Evolutionary conservation across 1,140 invertebrate species (phyloP), one percentile per base, ranked within the genome.

Genomic region (Agraylea sexmaculata): DNA sequence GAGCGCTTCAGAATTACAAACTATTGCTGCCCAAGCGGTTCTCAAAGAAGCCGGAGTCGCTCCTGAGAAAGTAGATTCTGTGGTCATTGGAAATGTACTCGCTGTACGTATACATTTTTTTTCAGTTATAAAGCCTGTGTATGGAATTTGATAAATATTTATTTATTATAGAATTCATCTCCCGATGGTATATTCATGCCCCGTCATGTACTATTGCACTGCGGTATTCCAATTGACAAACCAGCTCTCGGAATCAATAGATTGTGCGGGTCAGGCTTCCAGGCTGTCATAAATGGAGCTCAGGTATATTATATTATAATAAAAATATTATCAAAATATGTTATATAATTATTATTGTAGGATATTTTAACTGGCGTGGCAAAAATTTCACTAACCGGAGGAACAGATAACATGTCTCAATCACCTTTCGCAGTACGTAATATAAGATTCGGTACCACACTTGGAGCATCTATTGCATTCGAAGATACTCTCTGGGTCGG

Each of bases 351-450:
- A 27, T 45, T 27, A 31, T 41, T 57, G 29, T 49, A 92, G 84
- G 91, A 92, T 57, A 97, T 99, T 47, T 48, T 80, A 35, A 67
- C 80, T 15, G 89, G 92, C 19, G 82, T 86, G 52, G 80, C 89
- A 3, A 76, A 86, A 48, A 78, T 99, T 43, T 87, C 88, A 3
- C 57, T 99, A 6, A 82, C 90, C 37, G 93, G 91, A 33, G 93
- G 93, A 4, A 75, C 80, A 19, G 94, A 99, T 56, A 96, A 84
- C 58, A 99, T 99, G 94, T 93, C 84, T 17, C 83, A 89, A 64
- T 67, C 81, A n/a, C 95, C 95, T 0, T 95, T 87, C 62, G 74
- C 80, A 15, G 83, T 93, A 0, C 71, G 94, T 29, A 80, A 85
- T 49, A 66, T 89, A 15, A 69, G 95, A n/a, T 98, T 94, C 69